Percentiles rank a stretch among this genome's conserved stretches.
Evolutionary conservation across 2,797 vertebrate species (phyloP).

Genomic region (Anisognathus igniventris): DNA sequence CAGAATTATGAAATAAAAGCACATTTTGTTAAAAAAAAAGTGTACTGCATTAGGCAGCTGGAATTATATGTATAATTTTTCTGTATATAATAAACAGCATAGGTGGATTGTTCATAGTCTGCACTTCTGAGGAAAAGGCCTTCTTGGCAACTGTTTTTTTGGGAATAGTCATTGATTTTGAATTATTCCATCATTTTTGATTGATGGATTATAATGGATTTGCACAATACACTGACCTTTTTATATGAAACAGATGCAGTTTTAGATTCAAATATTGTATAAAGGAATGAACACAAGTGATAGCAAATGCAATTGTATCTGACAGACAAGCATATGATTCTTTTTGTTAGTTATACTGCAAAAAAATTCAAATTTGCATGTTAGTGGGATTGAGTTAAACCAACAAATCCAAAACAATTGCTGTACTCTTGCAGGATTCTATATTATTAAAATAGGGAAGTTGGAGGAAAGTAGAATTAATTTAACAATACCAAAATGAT

Average conservation of each 20-base stretch:
- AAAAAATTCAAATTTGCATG: background rate
- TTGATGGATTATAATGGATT: background rate
- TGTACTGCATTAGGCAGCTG: slow-evolving; percentile 20
- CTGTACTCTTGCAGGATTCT: background rate
- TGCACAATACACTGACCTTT: background rate
- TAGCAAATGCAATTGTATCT: background rate
- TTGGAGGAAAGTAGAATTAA: background rate
- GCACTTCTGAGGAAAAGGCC: background rate
- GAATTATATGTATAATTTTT: slow-evolving; percentile 27
- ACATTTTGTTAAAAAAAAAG: background rate
- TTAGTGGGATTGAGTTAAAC: background rate
- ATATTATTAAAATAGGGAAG: background rate
- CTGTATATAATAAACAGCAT: slow-evolving; percentile 11
- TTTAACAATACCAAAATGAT: background rate
- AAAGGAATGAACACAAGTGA: background rate
- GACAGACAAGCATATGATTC: background rate
- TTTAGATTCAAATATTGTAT: slow-evolving; percentile 11
- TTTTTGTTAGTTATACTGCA: background rate
- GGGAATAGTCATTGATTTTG: background rate
- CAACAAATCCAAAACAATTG: background rate
- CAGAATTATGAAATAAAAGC: background rate
- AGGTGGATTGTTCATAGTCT: background rate
- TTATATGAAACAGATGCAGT: background rate
- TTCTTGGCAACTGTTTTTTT: background rate
- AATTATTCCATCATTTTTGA: background rate